phyloP scores from a whole-genome alignment of 2,797 vertebrate species.

The Emys orbicularis region DNA sequence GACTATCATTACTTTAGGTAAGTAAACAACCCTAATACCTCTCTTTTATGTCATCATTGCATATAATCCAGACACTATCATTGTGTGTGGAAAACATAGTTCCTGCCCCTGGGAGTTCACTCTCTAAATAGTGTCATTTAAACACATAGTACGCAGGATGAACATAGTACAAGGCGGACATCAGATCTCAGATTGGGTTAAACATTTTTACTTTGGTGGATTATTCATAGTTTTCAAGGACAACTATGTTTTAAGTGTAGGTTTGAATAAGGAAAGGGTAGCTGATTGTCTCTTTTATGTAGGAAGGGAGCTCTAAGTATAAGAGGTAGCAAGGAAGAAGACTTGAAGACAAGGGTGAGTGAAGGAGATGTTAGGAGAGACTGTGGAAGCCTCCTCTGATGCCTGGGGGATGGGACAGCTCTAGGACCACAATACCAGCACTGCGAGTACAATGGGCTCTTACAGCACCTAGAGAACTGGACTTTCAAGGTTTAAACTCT shows the following conservation, averaged over 20 bases:
- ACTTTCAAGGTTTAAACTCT: neutral
- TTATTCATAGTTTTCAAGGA: fast-evolving
- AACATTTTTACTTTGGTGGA: neutral
- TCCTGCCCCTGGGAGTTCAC: neutral
- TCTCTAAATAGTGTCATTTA: neutral
- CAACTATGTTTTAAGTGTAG: neutral
- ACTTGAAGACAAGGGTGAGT: neutral
- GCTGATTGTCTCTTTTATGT: neutral
- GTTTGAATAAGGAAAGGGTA: neutral
- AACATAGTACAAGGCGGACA: neutral
- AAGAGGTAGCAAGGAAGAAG: neutral
- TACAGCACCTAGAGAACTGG: neutral
- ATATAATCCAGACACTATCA: too few species aligned
- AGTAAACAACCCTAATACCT: neutral
- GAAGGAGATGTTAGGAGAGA: neutral
- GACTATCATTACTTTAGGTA: neutral
- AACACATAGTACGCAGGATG: neutral
- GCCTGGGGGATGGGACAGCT: neutral
- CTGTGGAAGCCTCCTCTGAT: neutral
- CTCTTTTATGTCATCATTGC: too few species aligned
- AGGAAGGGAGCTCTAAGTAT: neutral
- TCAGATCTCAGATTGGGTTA: neutral
- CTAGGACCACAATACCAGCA: fast-evolving
- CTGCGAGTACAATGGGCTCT: fast-evolving
- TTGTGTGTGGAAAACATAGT: too few species aligned